Percentiles rank a stretch among this genome's conserved stretches.
These are phyloP conservation scores for Oreortyx pictus DNA, from an alignment of 2,797 vertebrate genomes.

Conservation along the genomic window DNA sequence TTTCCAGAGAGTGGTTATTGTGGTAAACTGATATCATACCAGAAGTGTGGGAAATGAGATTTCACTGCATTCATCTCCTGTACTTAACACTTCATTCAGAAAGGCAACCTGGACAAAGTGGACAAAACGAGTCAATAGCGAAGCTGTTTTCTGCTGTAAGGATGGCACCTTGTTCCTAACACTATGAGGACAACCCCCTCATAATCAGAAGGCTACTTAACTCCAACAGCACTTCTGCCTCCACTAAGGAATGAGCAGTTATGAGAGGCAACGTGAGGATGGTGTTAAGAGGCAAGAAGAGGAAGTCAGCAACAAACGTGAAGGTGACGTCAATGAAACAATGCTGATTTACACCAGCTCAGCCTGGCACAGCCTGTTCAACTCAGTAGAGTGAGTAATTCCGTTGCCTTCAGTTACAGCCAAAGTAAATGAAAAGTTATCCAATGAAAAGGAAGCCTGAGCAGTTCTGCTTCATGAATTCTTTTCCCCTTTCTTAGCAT, in stretches of 20 bases:
- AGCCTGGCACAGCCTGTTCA: neutral
- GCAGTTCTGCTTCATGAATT: neutral
- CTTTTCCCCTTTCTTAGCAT: neutral
- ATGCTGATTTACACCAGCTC: neutral
- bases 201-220: neutral
- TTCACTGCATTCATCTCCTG: neutral
- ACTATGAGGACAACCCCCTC: neutral
- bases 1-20: conserved; percentile 25
- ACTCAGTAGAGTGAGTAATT: neutral
- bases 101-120: neutral
- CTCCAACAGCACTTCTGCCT: neutral
- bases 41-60: conserved; percentile 51
- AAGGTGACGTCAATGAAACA: fast-evolving
- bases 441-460: neutral
- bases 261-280: neutral
- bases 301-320: neutral
- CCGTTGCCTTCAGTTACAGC: neutral
- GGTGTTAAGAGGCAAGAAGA: neutral
- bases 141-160: neutral
- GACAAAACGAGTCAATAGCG: neutral
- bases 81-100: neutral
- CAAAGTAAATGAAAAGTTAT: neutral
- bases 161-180: neutral
- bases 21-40: conserved; percentile 50
- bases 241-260: neutral